Evolutionary conservation across 2,888 invertebrate species (phyloP), one percentile per base, ranked within the genome.

Genomic region (Microctonus brassicae): DNA sequence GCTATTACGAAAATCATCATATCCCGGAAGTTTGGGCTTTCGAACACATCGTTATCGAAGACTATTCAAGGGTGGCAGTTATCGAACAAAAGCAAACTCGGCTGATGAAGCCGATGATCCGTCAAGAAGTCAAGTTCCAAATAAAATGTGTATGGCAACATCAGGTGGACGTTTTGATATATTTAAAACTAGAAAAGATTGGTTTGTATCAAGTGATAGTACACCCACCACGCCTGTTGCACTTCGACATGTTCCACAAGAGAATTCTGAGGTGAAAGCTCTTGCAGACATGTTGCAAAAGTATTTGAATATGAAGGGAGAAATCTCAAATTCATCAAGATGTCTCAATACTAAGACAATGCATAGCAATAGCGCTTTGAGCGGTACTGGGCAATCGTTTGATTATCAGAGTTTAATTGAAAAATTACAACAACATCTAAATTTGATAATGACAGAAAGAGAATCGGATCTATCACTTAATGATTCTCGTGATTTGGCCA

Each of bases 1-100:
- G 62, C 88, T 95, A 0, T 95, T 95, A 95, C 90, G 95, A 72
- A 95, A 95, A 86, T 91, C 93, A 70, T 95, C 95, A 0, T 95
- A 94, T 86, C 95, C 95, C 0, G 94, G 94, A 0, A 83, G 78
- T 1, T 83, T 93, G 53, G 88, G 89, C 0, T 89, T 91, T 62
- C 86, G 90, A 1, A 89, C 91, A 10, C 90, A 90, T 75, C 73
- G 84, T 2, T 89, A 91, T 72, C 89, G 90, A 84, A 89, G 90
- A 76, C 88, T 91, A 13, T 82, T 90, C 13, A 91, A 92, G 76
- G 92, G 93, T 0, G 93, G 93, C 10, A 93, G 93, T 70, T 93
- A 92, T 78, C 89, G 93, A 5, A 90, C 91, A 4, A 91, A 90
- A 76, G 91, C 92, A 7, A 91, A 90, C 66, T 93, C 93, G 0